A percentile compares a stretch with the other conserved stretches of the same genome.
phyloP scores from a whole-genome alignment of 2,797 vertebrate genomes.

The Onychomys torridus region DNA sequence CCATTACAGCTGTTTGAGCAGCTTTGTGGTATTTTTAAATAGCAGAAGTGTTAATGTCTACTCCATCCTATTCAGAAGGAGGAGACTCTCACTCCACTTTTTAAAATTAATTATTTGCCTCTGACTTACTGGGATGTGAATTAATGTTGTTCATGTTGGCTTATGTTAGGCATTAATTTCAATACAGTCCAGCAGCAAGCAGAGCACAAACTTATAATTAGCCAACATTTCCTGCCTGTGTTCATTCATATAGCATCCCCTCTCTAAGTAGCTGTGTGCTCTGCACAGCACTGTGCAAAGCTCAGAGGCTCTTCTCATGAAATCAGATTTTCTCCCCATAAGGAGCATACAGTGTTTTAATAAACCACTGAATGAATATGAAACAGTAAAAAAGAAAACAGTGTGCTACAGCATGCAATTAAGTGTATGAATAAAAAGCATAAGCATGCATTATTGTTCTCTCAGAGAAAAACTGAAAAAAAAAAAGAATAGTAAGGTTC shows the following conservation, averaged over 20 bases:
- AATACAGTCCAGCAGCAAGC: background rate
- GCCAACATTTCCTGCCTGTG: background rate
- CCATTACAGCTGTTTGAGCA: background rate
- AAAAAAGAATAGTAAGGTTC: background rate
- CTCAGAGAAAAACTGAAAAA: slow-evolving; percentile 23
- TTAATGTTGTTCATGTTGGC: background rate
- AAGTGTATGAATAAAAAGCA: background rate
- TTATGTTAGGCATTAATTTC: background rate
- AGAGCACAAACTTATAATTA: slow-evolving; percentile 15
- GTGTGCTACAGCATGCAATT: background rate
- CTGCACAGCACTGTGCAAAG: background rate
- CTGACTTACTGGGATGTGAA: background rate
- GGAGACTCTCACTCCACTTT: background rate
- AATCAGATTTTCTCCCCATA: background rate
- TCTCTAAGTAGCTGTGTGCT: background rate
- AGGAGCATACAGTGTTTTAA: slow-evolving; percentile 17
- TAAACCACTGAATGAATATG: slow-evolving; percentile 14
- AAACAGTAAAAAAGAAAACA: background rate
- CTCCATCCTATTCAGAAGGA: background rate
- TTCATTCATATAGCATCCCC: background rate
- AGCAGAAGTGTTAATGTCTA: background rate
- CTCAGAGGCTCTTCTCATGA: background rate
- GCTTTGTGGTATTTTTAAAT: slow-evolving; percentile 29
- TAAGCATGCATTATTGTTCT: background rate
- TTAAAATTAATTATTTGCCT: background rate